A percentile compares a stretch with the other conserved stretches of the same genome.
Conservation (phyloP, 1,140 invertebrate species). For the Nephotettix cincticeps region DNA sequence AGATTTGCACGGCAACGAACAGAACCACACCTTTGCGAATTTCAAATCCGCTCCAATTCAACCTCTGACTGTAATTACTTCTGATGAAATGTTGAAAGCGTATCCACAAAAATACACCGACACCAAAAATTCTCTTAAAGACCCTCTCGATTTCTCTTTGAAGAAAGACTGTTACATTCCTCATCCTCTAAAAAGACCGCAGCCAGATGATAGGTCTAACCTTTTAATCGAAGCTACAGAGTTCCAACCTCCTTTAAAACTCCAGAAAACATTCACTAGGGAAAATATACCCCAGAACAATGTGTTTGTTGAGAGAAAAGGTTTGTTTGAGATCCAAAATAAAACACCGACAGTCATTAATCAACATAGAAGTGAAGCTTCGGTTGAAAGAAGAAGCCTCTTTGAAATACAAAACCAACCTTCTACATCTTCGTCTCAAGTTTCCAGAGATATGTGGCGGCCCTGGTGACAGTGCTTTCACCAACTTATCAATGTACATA, state of each 20-base stretch:
- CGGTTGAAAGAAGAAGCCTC: neutral
- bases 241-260: conserved; percentile 7
- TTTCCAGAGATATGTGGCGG: conserved; percentile 35
- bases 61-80: conserved; percentile 29
- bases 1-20: neutral
- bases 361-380: neutral
- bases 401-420: conserved; percentile 17
- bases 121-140: neutral
- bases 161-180: conserved; percentile 14
- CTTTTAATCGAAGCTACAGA: neutral
- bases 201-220: neutral
- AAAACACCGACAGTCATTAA: neutral
- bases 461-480: conserved; percentile 29
- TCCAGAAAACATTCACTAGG: neutral
- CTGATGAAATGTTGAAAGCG: conserved; percentile 6
- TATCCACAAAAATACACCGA: neutral
- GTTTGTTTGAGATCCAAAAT: conserved; percentile 12
- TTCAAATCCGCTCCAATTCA: conserved; percentile 4
- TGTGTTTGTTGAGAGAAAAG: neutral
- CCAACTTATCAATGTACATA: too few species aligned
- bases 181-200: neutral
- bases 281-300: conserved; percentile 1
- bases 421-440: conserved; percentile 29
- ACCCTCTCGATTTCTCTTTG: conserved; percentile 34
- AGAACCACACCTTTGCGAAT: neutral